Evolutionary conservation across 2,113 vertebrate species (phyloP).

Genomic region (Castor canadensis): DNA sequence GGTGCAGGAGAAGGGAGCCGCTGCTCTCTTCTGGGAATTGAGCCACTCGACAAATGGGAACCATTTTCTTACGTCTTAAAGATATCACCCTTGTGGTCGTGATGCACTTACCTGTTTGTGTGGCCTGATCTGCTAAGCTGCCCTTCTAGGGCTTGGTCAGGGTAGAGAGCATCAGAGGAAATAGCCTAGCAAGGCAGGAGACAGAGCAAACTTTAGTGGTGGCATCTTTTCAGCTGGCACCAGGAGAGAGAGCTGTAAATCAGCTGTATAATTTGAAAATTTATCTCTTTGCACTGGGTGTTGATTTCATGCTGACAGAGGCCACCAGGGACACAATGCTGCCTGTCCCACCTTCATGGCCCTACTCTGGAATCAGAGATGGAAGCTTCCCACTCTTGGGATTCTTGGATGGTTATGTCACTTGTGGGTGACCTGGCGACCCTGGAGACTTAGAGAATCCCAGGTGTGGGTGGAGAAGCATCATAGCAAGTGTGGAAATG

Average conservation of each 20-base stretch:
- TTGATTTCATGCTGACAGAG: constrained; percentile 55
- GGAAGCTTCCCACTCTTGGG: neutral
- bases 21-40: neutral
- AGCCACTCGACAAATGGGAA: neutral
- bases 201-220: neutral
- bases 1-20: neutral
- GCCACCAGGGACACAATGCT: constrained; percentile 19
- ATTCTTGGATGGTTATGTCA: neutral
- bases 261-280: constrained; percentile 75
- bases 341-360: neutral
- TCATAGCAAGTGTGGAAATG: neutral
- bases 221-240: constrained; percentile 55
- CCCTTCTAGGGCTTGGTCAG: neutral
- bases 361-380: neutral
- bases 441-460: no score
- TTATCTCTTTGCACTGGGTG: constrained; percentile 40
- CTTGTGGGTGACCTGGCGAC: neutral
- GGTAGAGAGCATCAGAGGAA: neutral
- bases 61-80: neutral
- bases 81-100: neutral
- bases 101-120: neutral
- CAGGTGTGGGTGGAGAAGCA: neutral
- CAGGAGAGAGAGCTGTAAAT: constrained; percentile 58
- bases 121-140: neutral
- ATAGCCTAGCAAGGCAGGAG: neutral